These are phyloP conservation scores for Hoplostethus atlanticus DNA, from an alignment of 2,797 vertebrate species.

Conservation along the genomic window DNA sequence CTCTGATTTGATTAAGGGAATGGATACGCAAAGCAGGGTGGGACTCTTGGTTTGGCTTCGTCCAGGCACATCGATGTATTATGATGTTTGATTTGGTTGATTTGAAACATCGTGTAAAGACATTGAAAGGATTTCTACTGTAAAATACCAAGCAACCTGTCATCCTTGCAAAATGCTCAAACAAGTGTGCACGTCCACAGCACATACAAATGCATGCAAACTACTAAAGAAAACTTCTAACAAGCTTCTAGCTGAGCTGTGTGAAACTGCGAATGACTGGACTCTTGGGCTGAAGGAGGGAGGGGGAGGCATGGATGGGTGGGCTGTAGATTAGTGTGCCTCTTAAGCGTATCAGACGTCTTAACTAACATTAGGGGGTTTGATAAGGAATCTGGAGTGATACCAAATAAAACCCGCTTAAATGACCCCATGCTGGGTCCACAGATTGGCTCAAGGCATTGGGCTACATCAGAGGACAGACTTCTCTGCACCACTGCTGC, in stretches of 20 bases:
- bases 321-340: slow-evolving; percentile 32
- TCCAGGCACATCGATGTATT: slow-evolving; percentile 6
- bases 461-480: slow-evolving; percentile 15
- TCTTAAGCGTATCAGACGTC: slow-evolving; percentile 58
- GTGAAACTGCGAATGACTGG: background rate
- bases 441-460: slow-evolving; percentile 33
- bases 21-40: background rate
- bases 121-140: background rate
- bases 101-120: slow-evolving; percentile 14
- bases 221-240: slow-evolving; percentile 13
- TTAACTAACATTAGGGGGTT: slow-evolving; percentile 48
- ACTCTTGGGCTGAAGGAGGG: background rate
- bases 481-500: background rate
- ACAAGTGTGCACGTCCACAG: background rate
- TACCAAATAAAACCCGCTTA: slow-evolving; percentile 59
- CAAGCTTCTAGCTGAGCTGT: background rate
- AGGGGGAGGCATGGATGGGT: background rate
- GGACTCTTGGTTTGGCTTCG: slow-evolving; percentile 11
- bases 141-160: background rate
- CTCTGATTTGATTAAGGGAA: slow-evolving; percentile 21
- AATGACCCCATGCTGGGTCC: slow-evolving; percentile 33
- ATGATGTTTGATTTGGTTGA: slow-evolving; percentile 11
- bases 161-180: background rate
- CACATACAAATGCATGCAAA: background rate
- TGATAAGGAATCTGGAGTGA: slow-evolving; percentile 43